These are phyloP conservation scores for Capitella teleta DNA, from an alignment of 1,140 invertebrate species.

Conservation along the genomic window DNA sequence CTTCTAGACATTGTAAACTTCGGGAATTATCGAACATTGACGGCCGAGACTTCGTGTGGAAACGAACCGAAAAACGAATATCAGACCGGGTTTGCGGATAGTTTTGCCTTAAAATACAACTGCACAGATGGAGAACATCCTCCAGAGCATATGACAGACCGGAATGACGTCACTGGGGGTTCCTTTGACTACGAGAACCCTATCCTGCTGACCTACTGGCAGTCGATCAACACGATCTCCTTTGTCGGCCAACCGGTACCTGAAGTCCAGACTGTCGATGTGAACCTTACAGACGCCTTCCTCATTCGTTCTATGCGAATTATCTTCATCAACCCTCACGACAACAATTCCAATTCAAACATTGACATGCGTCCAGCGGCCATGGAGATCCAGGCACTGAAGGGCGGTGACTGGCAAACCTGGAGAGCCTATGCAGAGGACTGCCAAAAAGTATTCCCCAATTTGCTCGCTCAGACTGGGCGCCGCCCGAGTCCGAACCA, in stretches of 20 bases:
- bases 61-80: too few species aligned
- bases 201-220: conserved; percentile 6
- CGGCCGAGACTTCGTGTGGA: too few species aligned
- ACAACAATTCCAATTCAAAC: neutral
- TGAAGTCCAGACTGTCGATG: conserved; percentile 1
- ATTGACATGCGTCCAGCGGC: conserved; percentile 6
- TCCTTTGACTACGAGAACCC: neutral
- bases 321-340: conserved; percentile 5
- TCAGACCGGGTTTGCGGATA: too few species aligned
- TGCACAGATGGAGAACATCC: neutral
- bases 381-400: neutral
- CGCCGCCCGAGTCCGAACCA: neutral
- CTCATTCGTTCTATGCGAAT: neutral
- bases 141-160: neutral
- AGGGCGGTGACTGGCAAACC: neutral
- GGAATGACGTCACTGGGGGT: neutral
- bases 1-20: too few species aligned
- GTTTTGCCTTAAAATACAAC: too few species aligned
- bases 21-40: too few species aligned
- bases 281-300: conserved; percentile 1
- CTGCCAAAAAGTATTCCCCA: neutral
- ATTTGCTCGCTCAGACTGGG: neutral
- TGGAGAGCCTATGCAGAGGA: neutral
- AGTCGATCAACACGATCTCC: conserved; percentile 2
- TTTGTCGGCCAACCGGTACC: neutral